Conservation (phyloP, 2,113 vertebrate genomes). For the Petaurus breviceps region DNA sequence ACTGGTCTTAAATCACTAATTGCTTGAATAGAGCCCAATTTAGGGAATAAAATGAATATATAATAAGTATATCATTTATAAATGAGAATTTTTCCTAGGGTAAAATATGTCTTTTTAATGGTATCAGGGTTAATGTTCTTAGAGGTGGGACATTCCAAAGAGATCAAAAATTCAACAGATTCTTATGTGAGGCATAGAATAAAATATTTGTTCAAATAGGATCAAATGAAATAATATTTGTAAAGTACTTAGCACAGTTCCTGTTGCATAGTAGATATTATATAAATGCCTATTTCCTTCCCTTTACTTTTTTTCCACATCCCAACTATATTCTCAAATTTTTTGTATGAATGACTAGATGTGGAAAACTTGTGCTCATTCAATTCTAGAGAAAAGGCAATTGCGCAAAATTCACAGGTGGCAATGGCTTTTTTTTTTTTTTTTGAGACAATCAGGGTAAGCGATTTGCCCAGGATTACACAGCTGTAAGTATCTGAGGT, state of each 20-base stretch:
- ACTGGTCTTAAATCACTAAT: background rate
- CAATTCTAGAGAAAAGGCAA: background rate
- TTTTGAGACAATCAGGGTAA: background rate
- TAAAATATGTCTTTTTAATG: conserved; percentile 18
- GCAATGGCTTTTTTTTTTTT: background rate
- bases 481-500: background rate
- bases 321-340: background rate
- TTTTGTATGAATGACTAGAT: background rate
- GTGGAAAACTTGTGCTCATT: background rate
- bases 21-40: background rate
- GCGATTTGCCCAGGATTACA: background rate
- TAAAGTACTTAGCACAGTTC: background rate
- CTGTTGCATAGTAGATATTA: background rate
- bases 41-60: background rate
- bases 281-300: background rate
- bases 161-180: background rate
- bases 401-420: background rate
- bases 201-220: background rate
- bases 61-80: background rate
- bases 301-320: background rate
- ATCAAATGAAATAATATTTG: background rate
- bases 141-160: conserved; percentile 1
- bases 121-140: background rate
- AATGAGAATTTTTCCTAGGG: background rate
- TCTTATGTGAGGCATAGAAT: background rate